Evolutionary conservation across 2,888 invertebrate species (phyloP), one percentile per base, ranked within the genome.

Genomic region (Creontiades dilutus): DNA sequence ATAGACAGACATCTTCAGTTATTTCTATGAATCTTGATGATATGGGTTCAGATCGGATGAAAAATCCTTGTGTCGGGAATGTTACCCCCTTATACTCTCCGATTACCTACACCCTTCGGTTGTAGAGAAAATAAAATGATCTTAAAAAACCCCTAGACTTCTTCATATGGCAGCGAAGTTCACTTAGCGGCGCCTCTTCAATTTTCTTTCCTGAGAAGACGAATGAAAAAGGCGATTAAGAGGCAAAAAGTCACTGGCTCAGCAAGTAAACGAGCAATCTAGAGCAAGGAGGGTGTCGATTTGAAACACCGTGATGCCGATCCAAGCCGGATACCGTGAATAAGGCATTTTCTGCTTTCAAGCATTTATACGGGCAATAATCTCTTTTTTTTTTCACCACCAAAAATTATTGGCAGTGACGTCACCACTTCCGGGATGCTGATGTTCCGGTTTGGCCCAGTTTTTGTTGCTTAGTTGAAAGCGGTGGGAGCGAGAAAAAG

Each of bases 191-290:
- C 5, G 52, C 52, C 52, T 52, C 52, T 3, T 16, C 11, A 12
- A 75, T 13, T n/a, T 78, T 78, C 37, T 76, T 68, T 9, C 78
- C 1, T 2, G 78, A 78, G 9, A 37, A 13, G 46, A 16, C 37
- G 78, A 78, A 78, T n/a, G 2, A 19, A 11, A 16, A 12, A 16
- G 16, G 78, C 46, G 47, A 37, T 46, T 16, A 85, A 86, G 68
- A 88, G 78, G 52, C 19, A 78, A 55, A 88, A 88, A 52, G 27
- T 27, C 48, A 23, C 19, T 13, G 52, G 14, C 52, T 78, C 78
- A 88, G 88, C 88, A 78, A 86, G 48, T 86, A 78, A 88, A 88
- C 78, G 88, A 88, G 88, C 55, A 61, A 88, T 88, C 78, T 88
- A 78, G 88, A 88, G 88, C 88, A 78, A 48, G 55, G n/a, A 19